A percentile compares a stretch with the other conserved stretches of the same genome.
phyloP scores from a whole-genome alignment of 2,113 vertebrate genomes.

The Apeltes quadracus region DNA sequence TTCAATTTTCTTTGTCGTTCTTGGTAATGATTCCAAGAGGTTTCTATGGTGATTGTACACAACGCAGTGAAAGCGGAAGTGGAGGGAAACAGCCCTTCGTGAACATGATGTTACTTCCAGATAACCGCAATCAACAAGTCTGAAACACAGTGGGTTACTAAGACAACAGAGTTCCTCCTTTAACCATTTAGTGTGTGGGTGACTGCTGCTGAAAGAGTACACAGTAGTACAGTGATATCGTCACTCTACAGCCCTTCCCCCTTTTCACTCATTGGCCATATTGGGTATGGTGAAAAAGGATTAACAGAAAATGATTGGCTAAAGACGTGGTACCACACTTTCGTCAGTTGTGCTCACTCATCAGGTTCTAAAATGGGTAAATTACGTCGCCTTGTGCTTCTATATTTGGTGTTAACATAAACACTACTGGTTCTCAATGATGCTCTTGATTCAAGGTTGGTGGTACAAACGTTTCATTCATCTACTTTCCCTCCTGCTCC shows the following conservation, averaged over 20 bases:
- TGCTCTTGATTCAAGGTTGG: conserved; percentile 43
- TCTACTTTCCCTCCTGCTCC: conserved; percentile 1
- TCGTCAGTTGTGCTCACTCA: conserved; percentile 42
- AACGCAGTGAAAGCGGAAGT: conserved; percentile 58
- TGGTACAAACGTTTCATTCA: conserved; percentile 66
- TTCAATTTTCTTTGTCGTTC: background rate
- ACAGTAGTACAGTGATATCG: conserved; percentile 41
- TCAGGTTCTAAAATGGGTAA: conserved; percentile 52
- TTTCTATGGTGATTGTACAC: conserved; percentile 44
- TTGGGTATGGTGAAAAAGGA: conserved; percentile 20
- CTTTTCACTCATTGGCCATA: conserved; percentile 9
- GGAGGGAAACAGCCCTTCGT: conserved; percentile 35
- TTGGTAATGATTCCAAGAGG: background rate
- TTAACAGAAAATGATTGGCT: conserved; percentile 47
- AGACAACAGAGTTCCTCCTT: conserved; percentile 24
- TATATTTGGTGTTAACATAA: conserved; percentile 71
- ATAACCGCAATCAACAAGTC: background rate
- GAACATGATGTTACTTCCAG: conserved; percentile 17
- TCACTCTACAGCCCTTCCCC: conserved; percentile 6
- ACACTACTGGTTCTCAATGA: conserved; percentile 61
- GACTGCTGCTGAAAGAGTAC: conserved; percentile 26
- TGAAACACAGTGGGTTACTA: conserved; percentile 13
- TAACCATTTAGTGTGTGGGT: background rate
- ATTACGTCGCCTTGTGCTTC: conserved; percentile 51
- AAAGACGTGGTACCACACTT: conserved; percentile 65